phyloP scores from a whole-genome alignment of 1,140 invertebrate species.

The Tribolium madens region DNA sequence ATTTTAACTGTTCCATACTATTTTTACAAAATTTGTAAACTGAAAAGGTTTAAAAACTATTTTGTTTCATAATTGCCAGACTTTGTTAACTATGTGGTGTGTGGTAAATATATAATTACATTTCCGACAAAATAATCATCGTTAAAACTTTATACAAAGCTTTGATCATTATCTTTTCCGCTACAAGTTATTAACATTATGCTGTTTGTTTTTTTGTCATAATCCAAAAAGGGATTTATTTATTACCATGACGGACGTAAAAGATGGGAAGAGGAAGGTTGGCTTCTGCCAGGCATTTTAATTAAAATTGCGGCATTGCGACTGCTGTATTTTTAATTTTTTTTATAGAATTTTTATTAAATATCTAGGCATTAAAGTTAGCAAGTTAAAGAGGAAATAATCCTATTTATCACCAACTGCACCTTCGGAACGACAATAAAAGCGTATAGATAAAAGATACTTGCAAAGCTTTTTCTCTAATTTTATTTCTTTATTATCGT shows the following conservation, averaged over 20 bases:
- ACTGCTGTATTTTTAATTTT: conserved; percentile 10
- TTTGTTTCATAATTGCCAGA: background rate
- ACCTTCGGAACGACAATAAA: conserved; percentile 19
- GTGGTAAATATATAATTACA: conserved; percentile 2
- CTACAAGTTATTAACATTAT: conserved; percentile 20
- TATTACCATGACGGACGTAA: conserved; percentile 1
- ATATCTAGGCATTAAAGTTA: conserved; percentile 8
- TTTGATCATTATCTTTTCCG: conserved; percentile 34
- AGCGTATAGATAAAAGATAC: conserved; percentile 25
- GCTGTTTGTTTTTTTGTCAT: conserved; percentile 19
- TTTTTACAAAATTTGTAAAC: background rate
- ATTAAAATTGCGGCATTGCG: conserved; percentile 13
- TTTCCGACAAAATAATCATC: conserved; percentile 4
- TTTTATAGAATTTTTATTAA: background rate
- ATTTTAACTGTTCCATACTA: too few relatives aligned
- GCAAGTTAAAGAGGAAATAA: conserved; percentile 3
- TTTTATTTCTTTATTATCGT: conserved; percentile 32
- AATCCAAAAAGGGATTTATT: conserved; percentile 21
- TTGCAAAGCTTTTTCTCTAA: conserved; percentile 28
- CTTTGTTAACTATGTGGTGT: background rate
- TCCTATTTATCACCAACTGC: conserved; percentile 28
- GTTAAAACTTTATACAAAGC: conserved; percentile 8
- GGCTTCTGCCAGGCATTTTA: conserved; percentile 2
- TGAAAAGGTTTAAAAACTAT: background rate
- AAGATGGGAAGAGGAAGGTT: conserved; percentile 6